Percentiles rank a stretch among this genome's conserved stretches.
Evolutionary conservation across 2,888 invertebrate genomes (phyloP).

Genomic region (Gymnosoma rotundatum): DNA sequence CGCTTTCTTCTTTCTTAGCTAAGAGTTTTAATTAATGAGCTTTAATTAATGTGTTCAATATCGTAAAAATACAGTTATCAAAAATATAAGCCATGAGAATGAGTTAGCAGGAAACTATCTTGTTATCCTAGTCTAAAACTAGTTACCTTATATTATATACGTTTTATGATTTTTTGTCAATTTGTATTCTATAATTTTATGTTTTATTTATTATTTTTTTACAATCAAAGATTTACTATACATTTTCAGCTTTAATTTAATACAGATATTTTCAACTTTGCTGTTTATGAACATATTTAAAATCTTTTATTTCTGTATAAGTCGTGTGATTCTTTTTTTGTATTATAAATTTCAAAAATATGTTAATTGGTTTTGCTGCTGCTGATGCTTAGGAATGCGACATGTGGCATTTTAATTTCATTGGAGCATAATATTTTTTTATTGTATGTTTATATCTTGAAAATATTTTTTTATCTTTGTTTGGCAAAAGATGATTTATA

Average conservation of each 20-base stretch:
- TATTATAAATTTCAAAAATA: slow-evolving; percentile 55
- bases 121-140: too few relatives aligned
- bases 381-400: slow-evolving; percentile 62
- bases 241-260: not conserved
- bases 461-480: not conserved
- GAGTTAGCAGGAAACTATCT: too few relatives aligned
- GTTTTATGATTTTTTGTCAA: too few relatives aligned
- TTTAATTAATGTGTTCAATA: too few relatives aligned
- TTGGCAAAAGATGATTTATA: not conserved
- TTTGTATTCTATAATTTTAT: too few relatives aligned
- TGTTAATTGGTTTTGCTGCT: slow-evolving; percentile 65
- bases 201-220: too few relatives aligned
- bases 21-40: too few relatives aligned
- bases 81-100: too few relatives aligned
- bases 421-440: slow-evolving; percentile 60
- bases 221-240: too few relatives aligned
- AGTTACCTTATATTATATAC: too few relatives aligned
- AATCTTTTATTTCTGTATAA: slow-evolving; percentile 13
- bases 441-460: not conserved
- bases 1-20: too few relatives aligned
- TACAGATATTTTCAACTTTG: slow-evolving; percentile 3
- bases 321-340: slow-evolving; percentile 5
- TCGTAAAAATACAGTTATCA: too few relatives aligned
- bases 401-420: slow-evolving; percentile 68
- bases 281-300: slow-evolving; percentile 3